These are phyloP conservation scores for Champsocephalus gunnari DNA, from an alignment of 2,797 vertebrate species.

Conservation along the genomic window DNA sequence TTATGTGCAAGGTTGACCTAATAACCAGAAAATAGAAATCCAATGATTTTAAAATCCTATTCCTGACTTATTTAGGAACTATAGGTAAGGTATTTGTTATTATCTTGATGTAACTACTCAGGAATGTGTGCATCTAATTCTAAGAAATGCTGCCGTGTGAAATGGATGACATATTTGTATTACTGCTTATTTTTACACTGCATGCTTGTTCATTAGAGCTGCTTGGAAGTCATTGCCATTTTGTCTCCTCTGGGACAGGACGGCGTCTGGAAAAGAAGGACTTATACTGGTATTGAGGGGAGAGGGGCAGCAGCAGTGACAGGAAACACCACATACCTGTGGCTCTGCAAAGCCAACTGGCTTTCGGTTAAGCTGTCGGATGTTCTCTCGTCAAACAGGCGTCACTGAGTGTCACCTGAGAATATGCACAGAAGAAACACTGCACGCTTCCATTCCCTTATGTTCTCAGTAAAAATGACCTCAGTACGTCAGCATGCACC, in stretches of 20 bases:
- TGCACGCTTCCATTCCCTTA: slow-evolving; percentile 13
- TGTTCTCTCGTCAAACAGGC: slow-evolving; percentile 26
- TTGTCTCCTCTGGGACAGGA: slow-evolving; percentile 77
- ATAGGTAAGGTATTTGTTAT: background rate
- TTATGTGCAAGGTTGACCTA: background rate
- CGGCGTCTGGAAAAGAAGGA: slow-evolving; percentile 84
- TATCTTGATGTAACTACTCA: rapidly evolving
- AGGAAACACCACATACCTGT: background rate
- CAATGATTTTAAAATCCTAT: background rate
- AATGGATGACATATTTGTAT: background rate
- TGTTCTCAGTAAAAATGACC: slow-evolving; percentile 36
- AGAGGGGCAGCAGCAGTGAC: slow-evolving; percentile 1
- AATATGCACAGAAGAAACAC: slow-evolving; percentile 23
- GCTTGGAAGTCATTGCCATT: background rate
- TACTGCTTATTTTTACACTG: background rate
- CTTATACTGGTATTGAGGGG: slow-evolving; percentile 86
- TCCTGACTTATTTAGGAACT: background rate
- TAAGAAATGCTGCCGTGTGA: background rate
- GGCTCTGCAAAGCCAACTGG: background rate
- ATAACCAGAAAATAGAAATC: background rate
- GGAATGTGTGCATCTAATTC: background rate
- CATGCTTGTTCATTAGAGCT: background rate
- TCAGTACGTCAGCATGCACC: slow-evolving; percentile 55
- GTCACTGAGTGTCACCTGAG: slow-evolving; percentile 1
- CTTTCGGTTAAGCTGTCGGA: slow-evolving; percentile 14